Evolutionary conservation across 2,797 vertebrate species (phyloP), one percentile per base, ranked within the genome.

Genomic region (Silurus aristotelis): DNA sequence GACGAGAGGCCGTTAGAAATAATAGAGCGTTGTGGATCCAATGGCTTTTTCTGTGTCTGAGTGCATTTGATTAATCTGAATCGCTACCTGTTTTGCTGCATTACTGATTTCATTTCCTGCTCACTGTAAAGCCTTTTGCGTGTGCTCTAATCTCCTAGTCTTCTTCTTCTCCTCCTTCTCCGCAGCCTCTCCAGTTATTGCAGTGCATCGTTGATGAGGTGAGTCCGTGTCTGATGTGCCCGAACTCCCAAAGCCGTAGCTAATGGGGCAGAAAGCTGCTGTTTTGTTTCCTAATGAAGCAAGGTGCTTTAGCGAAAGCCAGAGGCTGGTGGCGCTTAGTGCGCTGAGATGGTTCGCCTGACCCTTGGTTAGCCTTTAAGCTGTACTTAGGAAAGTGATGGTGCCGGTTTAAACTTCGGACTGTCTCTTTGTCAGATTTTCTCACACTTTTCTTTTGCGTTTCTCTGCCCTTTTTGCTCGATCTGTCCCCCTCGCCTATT

Each of bases 131-230:
- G 96, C 97, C 97, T 93, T 96, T 96, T 96, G 95, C 94, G 95
- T 94, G 92, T 92, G 93, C 92, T 92, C 95, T 97, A 96, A 97
- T 96, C 86, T 92, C 88, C 90, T 89, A 80, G 85, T 88, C 82
- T 91, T 79, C 89, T 88, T 38, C 38, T 9, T 90, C 85, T 67
- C 80, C 77, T 83, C 80, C 70, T 63, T 48, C 82, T 70, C 72
- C 81, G 91, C 96, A 99, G 98, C 98, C 98, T 97, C 97, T 99
- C 94, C 98, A 99, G 98, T 98, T 99, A 98, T 97, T 99, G 96
- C 98, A 99, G 97, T 99, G 98, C 97, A 99, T 99, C 97, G 98
- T 99, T 99, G 98, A 99, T 99, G 98, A 99, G 98, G 98, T 99
- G 98, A 99, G 98, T 98, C 97, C 92, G 91, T 94, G 95, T 97